A percentile compares a stretch with the other conserved stretches of the same genome.
Conservation (phyloP, 2,888 invertebrate species). For the Cantharis flavilabris region DNA sequence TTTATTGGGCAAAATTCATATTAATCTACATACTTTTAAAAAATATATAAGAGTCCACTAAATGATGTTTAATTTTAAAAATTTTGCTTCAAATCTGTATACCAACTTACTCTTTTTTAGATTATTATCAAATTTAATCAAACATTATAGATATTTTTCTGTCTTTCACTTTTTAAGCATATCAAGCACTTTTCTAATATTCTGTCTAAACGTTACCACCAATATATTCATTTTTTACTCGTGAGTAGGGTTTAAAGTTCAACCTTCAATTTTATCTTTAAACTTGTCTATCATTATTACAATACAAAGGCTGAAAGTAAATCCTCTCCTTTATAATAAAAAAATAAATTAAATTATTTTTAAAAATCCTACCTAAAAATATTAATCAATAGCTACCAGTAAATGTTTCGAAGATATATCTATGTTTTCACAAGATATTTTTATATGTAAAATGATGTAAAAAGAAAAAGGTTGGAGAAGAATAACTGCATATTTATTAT, state of each 20-base stretch:
- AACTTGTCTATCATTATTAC: slow-evolving; percentile 12
- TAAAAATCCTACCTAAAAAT: neutral
- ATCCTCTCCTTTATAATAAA: neutral
- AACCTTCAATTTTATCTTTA: slow-evolving; percentile 14
- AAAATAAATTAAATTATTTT: neutral
- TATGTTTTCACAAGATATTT: neutral
- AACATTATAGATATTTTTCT: neutral
- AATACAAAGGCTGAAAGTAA: slow-evolving; percentile 6
- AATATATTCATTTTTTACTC: slow-evolving; percentile 10
- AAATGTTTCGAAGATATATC: neutral
- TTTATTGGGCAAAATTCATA: no score
- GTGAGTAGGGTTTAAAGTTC: slow-evolving; percentile 11
- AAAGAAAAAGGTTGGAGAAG: neutral
- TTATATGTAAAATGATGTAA: neutral
- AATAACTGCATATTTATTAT: neutral
- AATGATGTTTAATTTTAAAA: no score
- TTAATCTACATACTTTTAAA: no score
- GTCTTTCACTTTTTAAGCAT: slow-evolving; percentile 14
- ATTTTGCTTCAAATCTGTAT: no score
- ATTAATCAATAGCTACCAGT: neutral
- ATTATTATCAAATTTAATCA: slow-evolving; percentile 17
- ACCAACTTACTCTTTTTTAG: no score
- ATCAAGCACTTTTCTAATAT: slow-evolving; percentile 8
- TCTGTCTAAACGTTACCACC: slow-evolving; percentile 24
- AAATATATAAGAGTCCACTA: no score